Base-by-base conservation (phyloP, 2,113 vertebrate genomes). In the Vombatus ursinus region DNA sequence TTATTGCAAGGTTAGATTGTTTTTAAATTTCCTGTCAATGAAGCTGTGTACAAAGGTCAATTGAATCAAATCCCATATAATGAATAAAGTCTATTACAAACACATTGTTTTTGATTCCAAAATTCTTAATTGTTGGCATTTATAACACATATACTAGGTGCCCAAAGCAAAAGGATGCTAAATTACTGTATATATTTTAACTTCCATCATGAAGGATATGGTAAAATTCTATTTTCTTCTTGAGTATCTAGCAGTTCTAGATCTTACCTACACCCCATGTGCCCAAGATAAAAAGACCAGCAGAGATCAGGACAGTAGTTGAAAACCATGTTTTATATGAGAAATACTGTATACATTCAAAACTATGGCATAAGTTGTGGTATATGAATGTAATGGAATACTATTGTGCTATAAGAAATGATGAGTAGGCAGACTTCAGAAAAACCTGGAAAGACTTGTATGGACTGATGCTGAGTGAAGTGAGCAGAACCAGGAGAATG, bases 251-350 rank as follows among this genome's bases (percentile, higher is more conserved):
- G 31, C 90, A 28, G 95, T 84, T 96, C 94, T 97, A 95, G 91
- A 31, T 94, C 26, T 54, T 25, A 54, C 23, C 28, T 37, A 37
- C 31, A 37, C 3, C 1, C 28, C 90, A 97, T 92, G 44, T 25
- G 54, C 31, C 91, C 50, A 53, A 12, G 52, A 95, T 77, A 95
- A 91, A 52, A 90, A 26, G 24, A 28, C 89, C 5, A 50, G 50
- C 51, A 91, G 77, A 96, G 22, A 94, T 89, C 89, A 68, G 25
- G 50, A 44, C 6, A 90, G 22, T 97, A 95, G 31, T 97, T 92
- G 94, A 93, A 57, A 95, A 52, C 96, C 96, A 93, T 93, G 92
- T 92, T 94, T 96, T 49, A 84, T 68, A 94, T 95, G 37, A n/a
- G 47, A 50, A 84, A 95, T 92, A 92, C 28, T 68, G 90, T 96